These are phyloP conservation scores for Pachypanchax playfairii DNA, from an alignment of 2,113 vertebrate genomes.

Conservation along the genomic window DNA sequence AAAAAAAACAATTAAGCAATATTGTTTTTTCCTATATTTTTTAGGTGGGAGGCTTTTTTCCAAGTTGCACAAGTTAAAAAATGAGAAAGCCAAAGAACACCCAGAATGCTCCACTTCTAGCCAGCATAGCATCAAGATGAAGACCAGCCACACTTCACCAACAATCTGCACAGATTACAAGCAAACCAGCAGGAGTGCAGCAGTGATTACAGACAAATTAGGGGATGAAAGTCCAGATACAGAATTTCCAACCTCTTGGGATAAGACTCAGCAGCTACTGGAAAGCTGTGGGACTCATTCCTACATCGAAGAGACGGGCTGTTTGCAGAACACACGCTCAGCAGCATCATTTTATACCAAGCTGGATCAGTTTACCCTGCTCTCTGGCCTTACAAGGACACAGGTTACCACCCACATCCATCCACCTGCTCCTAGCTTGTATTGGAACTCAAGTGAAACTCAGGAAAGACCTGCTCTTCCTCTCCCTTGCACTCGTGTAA, in stretches of 20 bases:
- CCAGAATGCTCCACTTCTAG: slow-evolving; percentile 66
- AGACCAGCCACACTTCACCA: slow-evolving; percentile 73
- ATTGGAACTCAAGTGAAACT: slow-evolving; percentile 66
- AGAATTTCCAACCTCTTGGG: slow-evolving; percentile 68
- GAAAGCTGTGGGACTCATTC: slow-evolving; percentile 78
- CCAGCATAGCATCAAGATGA: slow-evolving; percentile 71
- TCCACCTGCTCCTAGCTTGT: slow-evolving; percentile 67
- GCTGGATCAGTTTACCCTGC: slow-evolving; percentile 50
- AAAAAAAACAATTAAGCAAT: background rate
- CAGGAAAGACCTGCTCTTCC: slow-evolving; percentile 74
- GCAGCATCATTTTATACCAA: slow-evolving; percentile 57
- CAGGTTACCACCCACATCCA: slow-evolving; percentile 55
- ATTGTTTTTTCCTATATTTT: background rate
- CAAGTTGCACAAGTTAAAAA: slow-evolving; percentile 80
- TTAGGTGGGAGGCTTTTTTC: slow-evolving; percentile 92
- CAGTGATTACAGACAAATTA: slow-evolving; percentile 21
- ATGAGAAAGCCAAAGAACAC: slow-evolving; percentile 73
- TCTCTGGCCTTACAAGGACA: slow-evolving; percentile 43
- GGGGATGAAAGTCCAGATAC: slow-evolving; percentile 52
- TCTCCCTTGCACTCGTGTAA: slow-evolving; percentile 69
- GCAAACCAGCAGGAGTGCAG: slow-evolving; percentile 28
- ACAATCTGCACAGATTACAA: slow-evolving; percentile 65
- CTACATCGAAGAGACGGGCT: slow-evolving; percentile 81
- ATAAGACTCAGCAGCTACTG: slow-evolving; percentile 72
- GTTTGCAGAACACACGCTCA: slow-evolving; percentile 74